Percentiles rank a stretch among this genome's conserved stretches.
These are phyloP conservation scores for Zaprionus lachaisei DNA, from an alignment of 1,140 invertebrate genomes.

Conservation along the genomic window DNA sequence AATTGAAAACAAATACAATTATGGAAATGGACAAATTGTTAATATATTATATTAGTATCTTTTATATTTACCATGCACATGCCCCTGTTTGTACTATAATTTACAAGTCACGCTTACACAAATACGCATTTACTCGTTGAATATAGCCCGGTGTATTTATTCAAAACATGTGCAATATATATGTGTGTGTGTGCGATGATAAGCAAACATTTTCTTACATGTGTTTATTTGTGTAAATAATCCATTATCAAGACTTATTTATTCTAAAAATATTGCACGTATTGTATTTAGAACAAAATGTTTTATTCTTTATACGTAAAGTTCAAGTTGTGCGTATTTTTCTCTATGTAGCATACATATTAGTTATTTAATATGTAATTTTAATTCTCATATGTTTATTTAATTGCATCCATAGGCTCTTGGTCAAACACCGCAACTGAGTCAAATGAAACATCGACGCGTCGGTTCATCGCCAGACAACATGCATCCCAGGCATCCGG, in stretches of 20 bases:
- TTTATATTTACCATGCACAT: background rate
- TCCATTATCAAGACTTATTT: background rate
- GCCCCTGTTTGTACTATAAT: background rate
- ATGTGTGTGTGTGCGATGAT: background rate
- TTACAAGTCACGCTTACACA: background rate
- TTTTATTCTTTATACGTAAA: background rate
- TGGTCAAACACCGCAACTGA: slow-evolving; percentile 79
- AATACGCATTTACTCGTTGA: background rate
- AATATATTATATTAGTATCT: slow-evolving; percentile 6
- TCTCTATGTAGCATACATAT: background rate
- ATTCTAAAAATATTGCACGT: slow-evolving; percentile 16
- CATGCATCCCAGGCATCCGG: slow-evolving; percentile 80
- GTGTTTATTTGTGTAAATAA: slow-evolving; percentile 14
- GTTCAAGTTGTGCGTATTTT: slow-evolving; percentile 2
- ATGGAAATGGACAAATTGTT: background rate
- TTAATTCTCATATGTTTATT: background rate
- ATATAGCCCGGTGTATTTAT: background rate
- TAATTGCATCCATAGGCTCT: slow-evolving; percentile 51
- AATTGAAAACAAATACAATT: background rate
- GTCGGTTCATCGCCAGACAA: slow-evolving; percentile 83
- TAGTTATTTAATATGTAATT: background rate
- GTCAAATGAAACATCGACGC: slow-evolving; percentile 78
- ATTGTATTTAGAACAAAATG: slow-evolving; percentile 6
- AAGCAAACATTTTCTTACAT: slow-evolving; percentile 3
- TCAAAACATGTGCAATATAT: slow-evolving; percentile 6